Conservation (phyloP, 2,113 vertebrate species). For the Bolborhynchus lineola region DNA sequence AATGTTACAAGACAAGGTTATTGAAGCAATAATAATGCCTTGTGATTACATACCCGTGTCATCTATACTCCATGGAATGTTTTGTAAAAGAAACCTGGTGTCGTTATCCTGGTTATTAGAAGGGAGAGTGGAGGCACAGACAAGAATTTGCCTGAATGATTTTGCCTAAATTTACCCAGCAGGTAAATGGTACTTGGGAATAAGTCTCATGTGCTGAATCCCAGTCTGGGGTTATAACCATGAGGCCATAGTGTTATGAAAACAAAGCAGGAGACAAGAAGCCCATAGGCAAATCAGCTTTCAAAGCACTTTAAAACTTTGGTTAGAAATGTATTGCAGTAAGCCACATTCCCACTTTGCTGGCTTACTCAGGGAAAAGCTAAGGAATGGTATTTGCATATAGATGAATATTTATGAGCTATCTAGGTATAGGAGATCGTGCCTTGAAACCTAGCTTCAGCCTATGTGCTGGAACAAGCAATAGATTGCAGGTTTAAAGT, state of each 20-base stretch:
- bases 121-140: background rate
- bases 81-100: background rate
- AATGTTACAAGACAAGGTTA: background rate
- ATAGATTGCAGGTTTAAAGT: background rate
- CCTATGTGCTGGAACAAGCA: background rate
- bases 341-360: background rate
- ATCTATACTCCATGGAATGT: background rate
- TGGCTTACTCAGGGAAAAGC: background rate
- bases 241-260: background rate
- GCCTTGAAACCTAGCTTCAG: background rate
- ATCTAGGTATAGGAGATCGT: background rate
- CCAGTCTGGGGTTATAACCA: background rate
- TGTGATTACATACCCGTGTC: background rate
- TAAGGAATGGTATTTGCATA: slow-evolving; percentile 38
- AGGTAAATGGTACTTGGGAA: slow-evolving; percentile 29
- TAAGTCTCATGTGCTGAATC: background rate
- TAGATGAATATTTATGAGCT: background rate
- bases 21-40: background rate
- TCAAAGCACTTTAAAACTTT: slow-evolving; percentile 46
- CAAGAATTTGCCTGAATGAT: slow-evolving; percentile 41
- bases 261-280: slow-evolving; percentile 20
- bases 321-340: background rate
- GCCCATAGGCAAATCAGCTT: slow-evolving; percentile 47
- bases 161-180: background rate
- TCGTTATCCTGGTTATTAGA: background rate